phyloP scores from a whole-genome alignment of 2,888 invertebrate species.

The Ochlodes sylvanus region DNA sequence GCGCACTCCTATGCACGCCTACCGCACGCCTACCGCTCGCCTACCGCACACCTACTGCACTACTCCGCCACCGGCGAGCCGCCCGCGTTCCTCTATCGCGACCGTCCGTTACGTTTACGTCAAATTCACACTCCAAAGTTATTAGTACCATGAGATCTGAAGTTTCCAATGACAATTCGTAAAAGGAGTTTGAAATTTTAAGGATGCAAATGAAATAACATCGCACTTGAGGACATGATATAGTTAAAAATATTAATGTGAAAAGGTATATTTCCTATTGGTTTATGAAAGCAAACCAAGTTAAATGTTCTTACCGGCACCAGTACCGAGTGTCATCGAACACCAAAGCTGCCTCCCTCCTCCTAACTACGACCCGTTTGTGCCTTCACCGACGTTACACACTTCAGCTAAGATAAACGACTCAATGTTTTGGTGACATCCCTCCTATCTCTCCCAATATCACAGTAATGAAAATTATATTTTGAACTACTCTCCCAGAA shows the following conservation, averaged over 20 bases:
- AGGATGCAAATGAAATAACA: conserved; percentile 80
- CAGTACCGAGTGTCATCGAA: conserved; percentile 68
- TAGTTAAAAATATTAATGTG: conserved; percentile 83
- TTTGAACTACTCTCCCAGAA: conserved; percentile 60
- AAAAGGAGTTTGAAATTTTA: conserved; percentile 63
- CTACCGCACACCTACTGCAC: conserved; percentile 45
- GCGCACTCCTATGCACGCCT: conserved; percentile 41
- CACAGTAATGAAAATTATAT: conserved; percentile 78
- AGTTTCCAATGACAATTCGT: conserved; percentile 72
- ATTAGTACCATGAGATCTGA: conserved; percentile 83
- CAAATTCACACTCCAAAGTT: conserved; percentile 74
- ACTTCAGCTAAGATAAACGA: conserved; percentile 52
- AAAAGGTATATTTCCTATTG: conserved; percentile 85
- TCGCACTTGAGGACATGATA: conserved; percentile 83
- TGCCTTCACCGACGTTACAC: conserved; percentile 73
- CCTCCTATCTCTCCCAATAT: conserved; percentile 72
- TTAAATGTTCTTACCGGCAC: conserved; percentile 73
- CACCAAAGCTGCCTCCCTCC: conserved; percentile 82
- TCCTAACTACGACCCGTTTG: conserved; percentile 68
- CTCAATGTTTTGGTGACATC: conserved; percentile 58
- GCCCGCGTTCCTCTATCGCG: conserved; percentile 40
- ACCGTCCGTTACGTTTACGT: conserved; percentile 42
- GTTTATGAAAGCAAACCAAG: conserved; percentile 76
- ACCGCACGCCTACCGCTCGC: conserved; percentile 51
- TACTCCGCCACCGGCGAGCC: conserved; percentile 21